Conservation (phyloP, 1,140 invertebrate genomes). For the Drosophila sulfurigaster region DNA sequence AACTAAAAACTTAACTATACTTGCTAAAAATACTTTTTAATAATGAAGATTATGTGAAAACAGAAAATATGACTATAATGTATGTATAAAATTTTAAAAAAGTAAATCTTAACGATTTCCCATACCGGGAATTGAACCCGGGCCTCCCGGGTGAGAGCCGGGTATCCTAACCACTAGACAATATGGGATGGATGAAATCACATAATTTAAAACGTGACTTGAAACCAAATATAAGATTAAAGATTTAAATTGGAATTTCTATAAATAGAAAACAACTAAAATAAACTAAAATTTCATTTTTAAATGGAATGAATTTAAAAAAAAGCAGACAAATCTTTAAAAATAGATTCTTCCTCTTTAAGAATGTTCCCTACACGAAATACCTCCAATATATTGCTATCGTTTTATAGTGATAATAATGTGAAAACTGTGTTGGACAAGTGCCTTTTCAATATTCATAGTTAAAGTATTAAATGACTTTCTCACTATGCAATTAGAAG, state of each 20-base stretch:
- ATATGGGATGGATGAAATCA: not conserved
- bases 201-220: not conserved
- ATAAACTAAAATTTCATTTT: no score
- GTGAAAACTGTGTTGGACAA: not conserved
- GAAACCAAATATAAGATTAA: not conserved
- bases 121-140: slow-evolving; percentile 94
- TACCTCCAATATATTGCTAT: no score
- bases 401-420: not conserved
- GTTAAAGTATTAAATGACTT: not conserved
- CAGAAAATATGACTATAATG: no score
- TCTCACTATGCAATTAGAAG: slow-evolving; percentile 5
- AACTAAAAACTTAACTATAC: no score
- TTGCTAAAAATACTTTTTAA: no score
- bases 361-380: no score
- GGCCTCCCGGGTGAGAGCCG: slow-evolving; percentile 87
- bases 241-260: not conserved
- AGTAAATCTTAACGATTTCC: slow-evolving; percentile 85
- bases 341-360: no score
- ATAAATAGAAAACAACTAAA: no score
- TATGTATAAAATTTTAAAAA: not conserved
- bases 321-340: no score
- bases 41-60: no score
- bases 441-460: no score
- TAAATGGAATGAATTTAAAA: no score
- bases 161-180: slow-evolving; percentile 4